Evolutionary conservation across 2,888 invertebrate species (phyloP), one percentile per base, ranked within the genome.

Genomic region (Cataglyphis altisquamis): DNA sequence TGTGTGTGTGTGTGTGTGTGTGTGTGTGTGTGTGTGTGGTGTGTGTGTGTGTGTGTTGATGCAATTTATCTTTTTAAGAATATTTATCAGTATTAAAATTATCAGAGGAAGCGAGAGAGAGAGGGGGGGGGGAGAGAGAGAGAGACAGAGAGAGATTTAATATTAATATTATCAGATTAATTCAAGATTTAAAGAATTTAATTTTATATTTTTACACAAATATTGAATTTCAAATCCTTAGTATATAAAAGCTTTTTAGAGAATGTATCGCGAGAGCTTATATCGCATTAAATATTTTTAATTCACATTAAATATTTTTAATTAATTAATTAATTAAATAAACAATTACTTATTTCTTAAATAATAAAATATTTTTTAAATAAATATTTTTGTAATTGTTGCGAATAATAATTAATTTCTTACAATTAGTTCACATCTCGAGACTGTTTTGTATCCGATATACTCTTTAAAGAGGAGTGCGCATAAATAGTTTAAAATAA

Each of bases 401-500:
- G 15, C 10, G 18, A 64, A 21, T 48, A n/a, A 25, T 25, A 45
- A 12, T 52, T 66, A 48, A 18, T 32, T 18, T 25, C 0, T 45
- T 21, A 55, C 55, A 32, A 32, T 36, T 68, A 62, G 1, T 66
- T 62, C 12, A 12, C 0, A 60, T 60, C 6, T 8, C n/a, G 18
- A 57, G 9, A 15, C 9, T 55, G 6, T 36, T 36, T 5, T 18
- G 10, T 39, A 72, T 15, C 15, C n/a, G 48, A 39, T 32, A 45
- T 18, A 45, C 45, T 45, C 45, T 45, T 15, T 52, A n/a, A 52
- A 48, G 18, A 48, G n/a, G n/a, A 1, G 5, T 9, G 9, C 18
- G 10, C 55, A 39, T 55, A 48, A 82, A 63, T 63, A 32, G 77
- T 68, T 67, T 68, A 25, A 21, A 62, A 41, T 39, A 18, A 15